These are phyloP conservation scores for Drosophila sulfurigaster DNA, from an alignment of 1,140 invertebrate genomes.

Conservation along the genomic window DNA sequence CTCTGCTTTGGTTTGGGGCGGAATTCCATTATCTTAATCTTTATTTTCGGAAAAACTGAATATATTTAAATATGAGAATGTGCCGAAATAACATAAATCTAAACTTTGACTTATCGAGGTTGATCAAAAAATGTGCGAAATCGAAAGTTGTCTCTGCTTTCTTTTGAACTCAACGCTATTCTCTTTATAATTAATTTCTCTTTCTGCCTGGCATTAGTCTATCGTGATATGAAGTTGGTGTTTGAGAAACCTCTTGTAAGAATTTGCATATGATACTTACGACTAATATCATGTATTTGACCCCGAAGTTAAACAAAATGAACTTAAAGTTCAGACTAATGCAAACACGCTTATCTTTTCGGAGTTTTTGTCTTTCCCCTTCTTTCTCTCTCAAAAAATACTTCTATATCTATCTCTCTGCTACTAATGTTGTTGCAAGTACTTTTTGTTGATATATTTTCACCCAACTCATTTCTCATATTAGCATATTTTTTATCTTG, in stretches of 20 bases:
- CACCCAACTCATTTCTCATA: conserved; percentile 11
- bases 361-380: background rate
- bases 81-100: too few species aligned
- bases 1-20: background rate
- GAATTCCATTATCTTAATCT: background rate
- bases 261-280: too few species aligned
- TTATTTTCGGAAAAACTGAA: background rate
- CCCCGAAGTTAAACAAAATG: background rate
- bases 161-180: background rate
- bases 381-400: background rate
- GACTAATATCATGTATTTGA: background rate
- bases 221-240: background rate
- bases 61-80: too few species aligned
- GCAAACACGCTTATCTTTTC: background rate
- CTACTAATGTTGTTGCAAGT: background rate
- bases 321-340: background rate
- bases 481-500: conserved; percentile 14
- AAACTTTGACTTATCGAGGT: too few species aligned
- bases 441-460: conserved; percentile 12
- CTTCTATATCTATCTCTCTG: background rate
- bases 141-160: background rate
- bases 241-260: too few species aligned
- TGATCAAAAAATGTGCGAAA: background rate
- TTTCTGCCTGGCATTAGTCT: background rate
- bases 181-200: background rate